These are phyloP conservation scores for Drosophila pectinifera DNA, from an alignment of 1,140 invertebrate genomes.

Conservation along the genomic window DNA sequence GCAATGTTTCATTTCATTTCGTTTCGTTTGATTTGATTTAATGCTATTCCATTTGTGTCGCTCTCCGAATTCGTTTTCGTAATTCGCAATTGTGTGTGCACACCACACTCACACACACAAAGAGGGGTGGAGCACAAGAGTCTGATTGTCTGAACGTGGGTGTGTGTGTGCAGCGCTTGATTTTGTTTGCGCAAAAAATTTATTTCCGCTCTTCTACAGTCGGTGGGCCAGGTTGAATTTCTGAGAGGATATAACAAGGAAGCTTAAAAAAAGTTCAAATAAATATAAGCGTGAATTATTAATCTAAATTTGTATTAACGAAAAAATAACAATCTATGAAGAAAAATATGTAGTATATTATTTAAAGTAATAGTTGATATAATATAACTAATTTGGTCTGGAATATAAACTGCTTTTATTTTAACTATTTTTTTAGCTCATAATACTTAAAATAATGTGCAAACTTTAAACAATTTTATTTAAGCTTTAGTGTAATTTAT, in stretches of 20 bases:
- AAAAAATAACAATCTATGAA: no score
- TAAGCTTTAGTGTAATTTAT: no score
- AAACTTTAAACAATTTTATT: no score
- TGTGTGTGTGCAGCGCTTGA: conserved; percentile 41
- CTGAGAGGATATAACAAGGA: neutral
- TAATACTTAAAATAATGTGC: no score
- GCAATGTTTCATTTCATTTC: conserved; percentile 44
- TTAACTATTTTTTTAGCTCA: no score
- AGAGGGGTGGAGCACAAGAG: conserved; percentile 14
- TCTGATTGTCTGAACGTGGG: conserved; percentile 46
- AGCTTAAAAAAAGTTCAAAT: no score
- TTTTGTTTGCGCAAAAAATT: conserved; percentile 69
- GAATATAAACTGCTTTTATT: no score
- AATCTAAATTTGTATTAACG: no score
- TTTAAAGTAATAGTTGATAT: no score
- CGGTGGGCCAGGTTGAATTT: neutral
- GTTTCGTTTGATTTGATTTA: conserved; percentile 64
- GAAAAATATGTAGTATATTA: no score
- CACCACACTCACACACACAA: conserved; percentile 11
- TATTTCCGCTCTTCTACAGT: conserved; percentile 32
- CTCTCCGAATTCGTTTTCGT: conserved; percentile 33
- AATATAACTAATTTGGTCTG: no score
- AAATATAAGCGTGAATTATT: no score
- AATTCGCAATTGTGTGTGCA: conserved; percentile 44
- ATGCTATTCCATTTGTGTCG: conserved; percentile 47